Evolutionary conservation across 2,113 vertebrate genomes (phyloP), one percentile per base, ranked within the genome.

Genomic region (Melanocharis versteri): DNA sequence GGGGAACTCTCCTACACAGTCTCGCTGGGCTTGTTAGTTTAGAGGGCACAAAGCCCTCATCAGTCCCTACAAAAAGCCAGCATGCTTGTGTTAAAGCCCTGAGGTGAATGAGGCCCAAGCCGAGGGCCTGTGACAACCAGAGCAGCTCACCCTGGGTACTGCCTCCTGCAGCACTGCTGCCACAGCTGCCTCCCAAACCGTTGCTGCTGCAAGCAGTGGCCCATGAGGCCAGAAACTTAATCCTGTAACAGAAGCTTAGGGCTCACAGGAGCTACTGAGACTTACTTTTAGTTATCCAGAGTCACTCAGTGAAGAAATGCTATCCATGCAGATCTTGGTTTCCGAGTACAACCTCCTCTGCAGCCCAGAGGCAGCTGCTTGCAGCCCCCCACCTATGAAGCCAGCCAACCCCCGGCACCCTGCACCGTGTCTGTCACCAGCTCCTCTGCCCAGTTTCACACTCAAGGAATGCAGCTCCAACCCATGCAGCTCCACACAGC

Each of bases 161-260:
- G 75, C 45, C 37, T 60, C 71, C 88, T 20, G 57, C 4, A 1
- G 87, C 57, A 50, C 69, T 87, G 64, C 73, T 68, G 64, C 64
- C 65, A 83, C 85, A 69, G 96, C 62, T 91, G 87, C 61, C 57
- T 90, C 68, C 56, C 3, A 11, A 89, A 77, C 77, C 78, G 79
- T 40, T 81, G 89, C 89, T 85, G 85, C 66, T 87, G 72, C 72
- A 58, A 89, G 64, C 10, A 0, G 80, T 40, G 58, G 86, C 89
- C 94, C 35, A 1, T 1, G 42, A 88, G 76, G 39, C 64, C 58
- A 37, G 93, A 97, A 97, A 96, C 69, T 56, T 92, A 91, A 95
- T 94, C 83, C 78, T 70, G 92, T 94, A 96, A 97, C 53, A 88
- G 54, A 85, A 96, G 75, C 87, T 82, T 37, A 31, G 37, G 24